Base-by-base conservation (phyloP, 2,797 vertebrate genomes). In the Lutra lutra region DNA sequence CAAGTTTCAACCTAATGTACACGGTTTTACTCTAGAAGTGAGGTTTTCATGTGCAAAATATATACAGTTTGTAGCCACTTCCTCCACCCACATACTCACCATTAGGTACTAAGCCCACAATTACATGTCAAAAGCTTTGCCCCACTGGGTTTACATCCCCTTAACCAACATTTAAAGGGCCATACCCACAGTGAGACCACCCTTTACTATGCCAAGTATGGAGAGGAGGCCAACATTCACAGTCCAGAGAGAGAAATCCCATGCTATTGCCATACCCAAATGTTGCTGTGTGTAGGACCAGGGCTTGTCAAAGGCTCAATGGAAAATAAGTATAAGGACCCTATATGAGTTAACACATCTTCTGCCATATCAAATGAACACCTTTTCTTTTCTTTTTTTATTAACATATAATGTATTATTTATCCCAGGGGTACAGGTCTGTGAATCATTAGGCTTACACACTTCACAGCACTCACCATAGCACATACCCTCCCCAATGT, bases 351-450 rank as follows among this genome's bases (percentile, higher is more conserved):
- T 80, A 25, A 38, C 12, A 40, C 8, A 5, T 46, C 58, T 87
- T 80, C 91, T 97, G 89, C 97, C 95, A 95, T 89, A 60, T 68
- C 84, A 94, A 97, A 94, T 43, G 75, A 95, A 96, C 89, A 93
- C 89, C 64, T 95, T 86, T 51, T 48, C 15, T 51, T 51, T 14
- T 5, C 0, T 51, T 51, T 48, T 48, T 51, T 17, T 17, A 51
- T 17, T 51, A 51, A 51, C 51, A 51, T 51, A 51, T 51, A 51
- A 17, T 17, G 51, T 51, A 51, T 51, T 51, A 51, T 51, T 51
- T 51, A 15, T 51, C 51, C 51, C 51, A 51, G 51, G 51, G 51
- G 51, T 51, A 51, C 15, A 51, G 51, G 51, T 51, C 51, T 51
- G 51, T 17, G 51, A 51, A 51, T 51, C 15, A 51, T 51, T 5